phyloP scores from a whole-genome alignment of 92 coral and sea anemone species.

The Porites evermanni region DNA sequence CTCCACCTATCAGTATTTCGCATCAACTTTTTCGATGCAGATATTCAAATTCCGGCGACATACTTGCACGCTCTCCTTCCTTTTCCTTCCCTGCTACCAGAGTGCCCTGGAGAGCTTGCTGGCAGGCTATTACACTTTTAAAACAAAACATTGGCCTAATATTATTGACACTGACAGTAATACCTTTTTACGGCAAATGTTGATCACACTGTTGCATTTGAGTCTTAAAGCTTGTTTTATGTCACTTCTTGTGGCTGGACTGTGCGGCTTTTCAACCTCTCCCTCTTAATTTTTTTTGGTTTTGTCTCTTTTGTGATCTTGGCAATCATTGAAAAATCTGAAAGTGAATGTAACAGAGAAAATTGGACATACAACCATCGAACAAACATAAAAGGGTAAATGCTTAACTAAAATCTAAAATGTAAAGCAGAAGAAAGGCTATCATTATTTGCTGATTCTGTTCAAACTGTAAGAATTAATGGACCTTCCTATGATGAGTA shows the following conservation, averaged over 20 bases:
- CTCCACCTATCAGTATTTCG: too few species aligned
- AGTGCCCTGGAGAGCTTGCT: too few species aligned
- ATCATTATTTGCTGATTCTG: not conserved
- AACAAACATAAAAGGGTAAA: not conserved
- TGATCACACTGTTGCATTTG: slow-evolving; percentile 34
- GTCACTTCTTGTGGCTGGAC: slow-evolving; percentile 19
- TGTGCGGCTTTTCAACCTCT: not conserved
- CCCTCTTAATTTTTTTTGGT: slow-evolving; percentile 15
- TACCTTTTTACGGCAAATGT: slow-evolving; percentile 4
- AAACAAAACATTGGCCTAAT: slow-evolving; percentile 20
- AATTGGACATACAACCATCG: not conserved
- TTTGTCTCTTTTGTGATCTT: slow-evolving; percentile 29
- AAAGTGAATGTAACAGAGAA: slow-evolving; percentile 4
- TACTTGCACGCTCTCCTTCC: too few species aligned
- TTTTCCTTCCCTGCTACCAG: too few species aligned
- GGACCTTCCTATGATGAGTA: not conserved
- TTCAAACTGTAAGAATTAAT: slow-evolving; percentile 7
- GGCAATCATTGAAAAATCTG: slow-evolving; percentile 53
- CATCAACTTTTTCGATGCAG: too few species aligned
- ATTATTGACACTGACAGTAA: not conserved
- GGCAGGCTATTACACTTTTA: not conserved
- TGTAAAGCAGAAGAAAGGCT: not conserved
- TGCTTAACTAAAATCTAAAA: not conserved
- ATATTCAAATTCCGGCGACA: too few species aligned
- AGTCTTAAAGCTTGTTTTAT: slow-evolving; percentile 35